Evolutionary conservation across 1,140 invertebrate genomes (phyloP), one percentile per base, ranked within the genome.

Genomic region (Drosophila mayri): DNA sequence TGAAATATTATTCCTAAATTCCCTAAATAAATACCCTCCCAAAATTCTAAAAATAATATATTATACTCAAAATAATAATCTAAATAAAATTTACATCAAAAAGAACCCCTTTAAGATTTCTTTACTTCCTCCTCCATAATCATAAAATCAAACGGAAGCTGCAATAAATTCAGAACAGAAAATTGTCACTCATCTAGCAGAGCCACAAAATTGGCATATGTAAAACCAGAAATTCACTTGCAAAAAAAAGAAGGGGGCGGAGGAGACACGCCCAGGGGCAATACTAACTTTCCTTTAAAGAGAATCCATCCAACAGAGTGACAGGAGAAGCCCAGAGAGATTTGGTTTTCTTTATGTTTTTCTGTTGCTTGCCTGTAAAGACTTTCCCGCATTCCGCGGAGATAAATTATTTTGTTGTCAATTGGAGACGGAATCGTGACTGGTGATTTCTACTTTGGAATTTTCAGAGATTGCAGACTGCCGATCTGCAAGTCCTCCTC

Each of bases 381-480:
- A 72, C 68, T 72, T 72, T 72, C 68, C 68, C 68, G 68, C 68
- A 72, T 85, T 85, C 79, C 81, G 73, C 50, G 64, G 18, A 81
- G 66, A 77, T 77, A 77, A 85, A 81, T 85, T 81, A 81, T 85
- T 74, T 87, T 79, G 72, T 83, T 88, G 79, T 83, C 80, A 88
- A 76, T 83, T 63, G 62, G 74, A 76, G 57, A 55, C 37, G 52
- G 40, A 76, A 66, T 76, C 82, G 81, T 86, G 82, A 85, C 82
- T 86, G 79, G 63, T 59, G 81, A 85, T 85, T 85, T 85, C 81
- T 85, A 70, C 60, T 64, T 32, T 80, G 81, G 81, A 80, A 84
- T 84, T 82, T 78, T 35, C 70, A 41, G 22, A 50, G 59, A 41
- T 43, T 50, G 66, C 46, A 67, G 38, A 44, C 65, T 47, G 35